Conservation (phyloP, 1,140 invertebrate species). For the Drosophila kikkawai region DNA sequence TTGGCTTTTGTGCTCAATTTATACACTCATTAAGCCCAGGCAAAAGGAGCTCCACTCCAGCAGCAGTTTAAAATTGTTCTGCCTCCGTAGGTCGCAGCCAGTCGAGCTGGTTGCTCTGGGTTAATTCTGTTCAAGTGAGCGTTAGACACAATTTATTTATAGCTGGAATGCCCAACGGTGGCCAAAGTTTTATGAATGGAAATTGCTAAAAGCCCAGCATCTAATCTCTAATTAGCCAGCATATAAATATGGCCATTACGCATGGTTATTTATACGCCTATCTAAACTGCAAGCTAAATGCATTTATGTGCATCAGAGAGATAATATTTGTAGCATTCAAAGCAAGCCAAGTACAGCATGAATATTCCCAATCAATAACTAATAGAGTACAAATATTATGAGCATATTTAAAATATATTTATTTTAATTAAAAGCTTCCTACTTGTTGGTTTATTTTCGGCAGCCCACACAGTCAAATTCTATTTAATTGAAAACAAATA, state of each 20-base stretch:
- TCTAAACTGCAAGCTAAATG: background rate
- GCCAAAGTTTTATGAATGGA: slow-evolving; percentile 6
- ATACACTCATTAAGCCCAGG: slow-evolving; percentile 42
- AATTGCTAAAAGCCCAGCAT: background rate
- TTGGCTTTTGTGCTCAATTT: slow-evolving; percentile 68
- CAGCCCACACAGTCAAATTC: no score
- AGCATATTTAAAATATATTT: slow-evolving; percentile 8
- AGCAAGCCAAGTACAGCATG: background rate
- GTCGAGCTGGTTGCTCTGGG: slow-evolving; percentile 8
- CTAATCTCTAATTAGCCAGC: slow-evolving; percentile 17
- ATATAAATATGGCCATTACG: slow-evolving; percentile 3
- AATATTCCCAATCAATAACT: background rate
- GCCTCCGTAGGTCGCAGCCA: background rate
- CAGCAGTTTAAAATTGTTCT: slow-evolving; percentile 28
- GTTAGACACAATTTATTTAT: slow-evolving; percentile 18
- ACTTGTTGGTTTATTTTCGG: background rate
- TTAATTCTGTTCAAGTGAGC: slow-evolving; percentile 23
- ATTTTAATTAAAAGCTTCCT: slow-evolving; percentile 4
- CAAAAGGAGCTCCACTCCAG: slow-evolving; percentile 16
- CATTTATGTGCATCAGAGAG: slow-evolving; percentile 6
- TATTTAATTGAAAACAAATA: background rate
- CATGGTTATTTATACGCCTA: slow-evolving; percentile 2
- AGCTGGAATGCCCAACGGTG: background rate
- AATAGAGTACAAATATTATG: slow-evolving; percentile 5
- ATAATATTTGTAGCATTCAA: background rate